Evolutionary conservation across 1,140 invertebrate genomes (phyloP).

Genomic region (Medauroidea extradentata): DNA sequence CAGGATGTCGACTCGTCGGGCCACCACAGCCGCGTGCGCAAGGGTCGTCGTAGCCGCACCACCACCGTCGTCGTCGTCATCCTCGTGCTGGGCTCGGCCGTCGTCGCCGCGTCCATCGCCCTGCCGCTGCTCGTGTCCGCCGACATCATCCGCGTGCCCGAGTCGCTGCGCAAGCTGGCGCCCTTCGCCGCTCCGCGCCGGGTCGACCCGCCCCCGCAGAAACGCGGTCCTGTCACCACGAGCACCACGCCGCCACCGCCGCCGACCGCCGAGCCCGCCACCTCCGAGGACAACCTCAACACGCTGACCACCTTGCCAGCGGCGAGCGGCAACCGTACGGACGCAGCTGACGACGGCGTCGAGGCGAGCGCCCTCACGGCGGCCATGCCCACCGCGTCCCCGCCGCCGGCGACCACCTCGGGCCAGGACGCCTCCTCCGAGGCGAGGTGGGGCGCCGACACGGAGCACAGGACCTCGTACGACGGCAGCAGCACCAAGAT

Average conservation of each 20-base stretch:
- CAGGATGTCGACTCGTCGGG: conserved; percentile 59
- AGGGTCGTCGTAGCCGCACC: background rate
- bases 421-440: background rate
- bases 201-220: background rate
- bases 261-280: conserved; percentile 12
- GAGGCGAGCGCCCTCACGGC: background rate
- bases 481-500: background rate
- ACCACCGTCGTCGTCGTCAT: background rate
- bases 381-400: background rate
- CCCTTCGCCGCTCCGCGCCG: background rate
- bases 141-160: background rate
- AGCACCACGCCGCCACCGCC: background rate
- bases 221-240: background rate
- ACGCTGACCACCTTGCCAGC: conserved; percentile 27
- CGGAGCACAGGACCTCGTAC: background rate
- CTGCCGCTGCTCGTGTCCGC: conserved; percentile 1
- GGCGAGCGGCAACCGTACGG: conserved; percentile 15
- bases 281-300: conserved; percentile 37
- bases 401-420: background rate
- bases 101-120: background rate
- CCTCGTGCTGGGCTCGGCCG: conserved; percentile 4
- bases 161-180: background rate
- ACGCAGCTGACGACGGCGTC: background rate
- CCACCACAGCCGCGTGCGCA: background rate
- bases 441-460: background rate